Base-by-base conservation (phyloP, 2,888 invertebrate species). In the Allophyes oxyacanthae region DNA sequence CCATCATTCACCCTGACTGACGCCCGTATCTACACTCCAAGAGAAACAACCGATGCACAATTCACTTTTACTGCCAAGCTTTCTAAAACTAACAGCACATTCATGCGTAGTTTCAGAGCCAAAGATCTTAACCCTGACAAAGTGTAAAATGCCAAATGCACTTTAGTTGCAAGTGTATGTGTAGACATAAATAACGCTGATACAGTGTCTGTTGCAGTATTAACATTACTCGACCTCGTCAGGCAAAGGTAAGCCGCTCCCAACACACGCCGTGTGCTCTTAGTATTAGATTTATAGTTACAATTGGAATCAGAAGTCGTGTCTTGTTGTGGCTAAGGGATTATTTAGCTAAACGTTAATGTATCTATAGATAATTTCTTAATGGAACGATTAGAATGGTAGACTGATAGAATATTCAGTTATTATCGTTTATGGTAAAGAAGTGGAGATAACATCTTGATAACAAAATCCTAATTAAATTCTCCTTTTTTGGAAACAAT, bases 301-400 rank as follows among this genome's bases (percentile, higher is more conserved):
- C 81, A 79, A 78, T 78, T 72, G 74, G 79, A 79, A 79, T 80
- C 80, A 81, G 80, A 72, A 85, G 84, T 87, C 85, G 82, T 86
- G 87, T 77, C 81, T 78, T 71, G 86, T 81, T 83, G 73, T 82
- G n/a, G 72, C 70, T 58, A 75, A 76, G 67, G 69, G 64, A 77
- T 81, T 78, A 80, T 78, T 81, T 62, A 77, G 72, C 42, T 69
- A 73, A 76, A 68, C 55, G 53, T 71, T 72, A 76, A 75, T 76
- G 75, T 72, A 20, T 64, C 62, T 66, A 64, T 67, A 60, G 66
- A 75, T 72, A 59, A 57, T 63, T 70, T 59, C 45, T 59, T 66
- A 66, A 76, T 63, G 62, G 52, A 69, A 64, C 50, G 43, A 61
- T 75, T 57, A 59, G 34, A 60, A 61, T 58, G 63, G 71, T 67